These are phyloP conservation scores for Geodia barretti DNA, from an alignment of 37 sponge, comb jelly and placozoan species.

Conservation along the genomic window DNA sequence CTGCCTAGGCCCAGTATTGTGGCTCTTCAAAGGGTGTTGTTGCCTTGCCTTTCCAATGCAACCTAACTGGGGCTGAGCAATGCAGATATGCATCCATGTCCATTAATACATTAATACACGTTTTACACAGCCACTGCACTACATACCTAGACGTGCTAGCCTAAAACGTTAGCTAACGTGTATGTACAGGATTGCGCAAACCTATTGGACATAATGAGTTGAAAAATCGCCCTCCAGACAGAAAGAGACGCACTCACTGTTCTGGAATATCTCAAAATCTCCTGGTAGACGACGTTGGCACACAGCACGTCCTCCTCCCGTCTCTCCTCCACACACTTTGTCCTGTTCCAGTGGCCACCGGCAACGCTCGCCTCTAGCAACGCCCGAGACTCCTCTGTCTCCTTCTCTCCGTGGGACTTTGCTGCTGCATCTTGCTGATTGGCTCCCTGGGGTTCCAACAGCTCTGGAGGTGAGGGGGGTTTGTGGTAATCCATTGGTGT, in stretches of 20 bases:
- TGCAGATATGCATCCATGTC: no score
- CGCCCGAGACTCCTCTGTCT: neutral
- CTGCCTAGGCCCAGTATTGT: no score
- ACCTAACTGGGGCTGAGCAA: no score
- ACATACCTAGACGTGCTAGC: no score
- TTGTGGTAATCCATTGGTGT: neutral
- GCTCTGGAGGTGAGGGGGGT: neutral
- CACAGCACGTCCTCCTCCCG: constrained; percentile 6
- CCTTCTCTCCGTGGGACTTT: neutral
- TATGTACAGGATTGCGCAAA: no score
- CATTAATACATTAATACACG: no score
- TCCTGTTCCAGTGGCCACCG: constrained; percentile 1
- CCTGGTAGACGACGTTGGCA: constrained; percentile 17
- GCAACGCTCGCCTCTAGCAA: neutral
- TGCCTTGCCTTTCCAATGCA: no score
- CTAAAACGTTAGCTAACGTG: no score
- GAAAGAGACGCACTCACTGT: constrained; percentile 9
- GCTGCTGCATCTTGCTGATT: neutral
- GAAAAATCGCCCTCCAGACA: no score
- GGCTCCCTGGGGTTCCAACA: neutral
- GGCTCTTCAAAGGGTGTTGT: no score
- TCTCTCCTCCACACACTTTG: neutral
- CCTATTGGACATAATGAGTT: no score
- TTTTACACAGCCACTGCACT: neutral
- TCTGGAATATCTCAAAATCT: constrained; percentile 8